A percentile compares a stretch with the other conserved stretches of the same genome.
Evolutionary conservation across 2,797 vertebrate species (phyloP).

Genomic region (Gouania willdenowi): DNA sequence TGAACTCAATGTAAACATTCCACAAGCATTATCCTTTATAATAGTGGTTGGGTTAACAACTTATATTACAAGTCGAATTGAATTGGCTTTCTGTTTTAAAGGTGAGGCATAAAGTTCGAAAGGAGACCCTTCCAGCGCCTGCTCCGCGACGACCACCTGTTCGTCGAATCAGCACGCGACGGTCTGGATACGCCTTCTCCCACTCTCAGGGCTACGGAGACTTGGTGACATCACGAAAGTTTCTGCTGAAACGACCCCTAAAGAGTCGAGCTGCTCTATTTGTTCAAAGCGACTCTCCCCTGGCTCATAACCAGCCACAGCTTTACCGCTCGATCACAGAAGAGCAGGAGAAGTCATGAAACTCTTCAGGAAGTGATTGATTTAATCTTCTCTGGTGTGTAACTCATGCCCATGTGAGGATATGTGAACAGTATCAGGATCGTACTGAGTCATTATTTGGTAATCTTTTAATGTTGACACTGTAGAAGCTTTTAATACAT

Average conservation of each 20-base stretch:
- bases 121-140: constrained; percentile 63
- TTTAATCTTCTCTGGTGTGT: too few species aligned
- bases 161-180: constrained; percentile 72
- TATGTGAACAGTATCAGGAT: too few species aligned
- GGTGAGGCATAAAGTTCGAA: constrained; percentile 79
- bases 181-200: constrained; percentile 94
- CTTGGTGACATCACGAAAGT: constrained; percentile 86
- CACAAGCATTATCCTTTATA: too few species aligned
- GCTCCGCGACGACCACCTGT: constrained; percentile 32
- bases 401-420: too few species aligned
- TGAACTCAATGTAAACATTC: too few species aligned
- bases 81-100: constrained; percentile 45
- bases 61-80: too few species aligned
- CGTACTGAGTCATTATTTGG: too few species aligned
- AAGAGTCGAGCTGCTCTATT: constrained; percentile 45
- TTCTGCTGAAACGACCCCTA: constrained; percentile 64
- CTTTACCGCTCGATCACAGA: constrained; percentile 63
- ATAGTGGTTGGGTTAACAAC: too few species aligned
- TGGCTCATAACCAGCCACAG: constrained; percentile 64
- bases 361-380: too few species aligned
- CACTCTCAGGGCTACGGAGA: constrained; percentile 88
- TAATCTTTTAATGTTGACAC: too few species aligned
- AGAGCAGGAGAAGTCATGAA: constrained; percentile 12
- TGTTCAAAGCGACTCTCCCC: constrained; percentile 36
- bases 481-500: too few species aligned